A percentile compares a stretch with the other conserved stretches of the same genome.
phyloP scores from a whole-genome alignment of 1,140 invertebrate species.

The Listronotus bonariensis region DNA sequence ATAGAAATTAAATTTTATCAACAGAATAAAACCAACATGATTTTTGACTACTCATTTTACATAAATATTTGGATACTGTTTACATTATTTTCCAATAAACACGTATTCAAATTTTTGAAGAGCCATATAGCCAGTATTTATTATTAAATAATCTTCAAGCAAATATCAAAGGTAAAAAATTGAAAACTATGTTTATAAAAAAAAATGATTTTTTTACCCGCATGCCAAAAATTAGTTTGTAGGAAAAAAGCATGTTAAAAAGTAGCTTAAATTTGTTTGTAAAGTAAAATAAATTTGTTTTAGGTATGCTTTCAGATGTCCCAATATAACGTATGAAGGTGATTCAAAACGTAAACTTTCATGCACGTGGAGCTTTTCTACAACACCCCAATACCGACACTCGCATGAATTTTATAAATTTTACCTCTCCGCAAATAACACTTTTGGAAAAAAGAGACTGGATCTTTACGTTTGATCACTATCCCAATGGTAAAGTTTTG shows the following conservation, averaged over 20 bases:
- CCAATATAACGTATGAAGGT: conserved; percentile 38
- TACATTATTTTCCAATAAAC: too few relatives aligned
- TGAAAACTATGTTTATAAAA: neutral
- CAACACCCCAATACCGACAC: conserved; percentile 66
- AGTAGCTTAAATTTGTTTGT: neutral
- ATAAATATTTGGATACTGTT: too few relatives aligned
- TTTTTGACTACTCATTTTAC: too few relatives aligned
- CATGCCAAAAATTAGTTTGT: neutral
- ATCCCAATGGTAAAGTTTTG: conserved; percentile 58
- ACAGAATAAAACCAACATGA: too few relatives aligned
- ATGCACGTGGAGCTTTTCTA: conserved; percentile 62
- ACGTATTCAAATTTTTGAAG: too few relatives aligned
- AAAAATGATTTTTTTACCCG: conserved; percentile 24
- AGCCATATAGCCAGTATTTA: too few relatives aligned
- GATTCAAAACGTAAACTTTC: conserved; percentile 47
- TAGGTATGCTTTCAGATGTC: conserved; percentile 46
- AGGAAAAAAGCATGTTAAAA: neutral
- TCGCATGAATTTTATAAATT: conserved; percentile 63
- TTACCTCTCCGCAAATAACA: conserved; percentile 60
- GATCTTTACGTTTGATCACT: conserved; percentile 65
- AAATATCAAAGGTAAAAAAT: too few relatives aligned
- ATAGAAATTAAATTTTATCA: too few relatives aligned
- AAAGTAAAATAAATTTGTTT: neutral
- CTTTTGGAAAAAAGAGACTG: conserved; percentile 59
- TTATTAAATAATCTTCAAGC: too few relatives aligned